A percentile compares a stretch with the other conserved stretches of the same genome.
Evolutionary conservation across 2,797 vertebrate species (phyloP).

Genomic region (Falco novaeseelandiae): DNA sequence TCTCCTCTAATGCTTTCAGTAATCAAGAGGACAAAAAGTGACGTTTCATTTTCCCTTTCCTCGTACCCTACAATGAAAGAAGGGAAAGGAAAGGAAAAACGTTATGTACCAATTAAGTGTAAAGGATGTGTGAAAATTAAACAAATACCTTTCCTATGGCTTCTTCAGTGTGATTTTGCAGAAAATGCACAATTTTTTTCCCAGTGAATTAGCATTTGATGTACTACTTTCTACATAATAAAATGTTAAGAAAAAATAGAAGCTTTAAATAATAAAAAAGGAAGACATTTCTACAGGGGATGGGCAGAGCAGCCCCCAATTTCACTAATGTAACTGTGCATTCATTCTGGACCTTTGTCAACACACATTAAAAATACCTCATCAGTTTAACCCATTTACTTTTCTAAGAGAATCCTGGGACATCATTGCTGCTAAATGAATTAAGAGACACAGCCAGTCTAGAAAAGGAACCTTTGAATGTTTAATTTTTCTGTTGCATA

Average conservation of each 20-base stretch:
- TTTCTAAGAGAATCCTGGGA: background rate
- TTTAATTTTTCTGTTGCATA: constrained; percentile 1
- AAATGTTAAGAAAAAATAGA: constrained; percentile 3
- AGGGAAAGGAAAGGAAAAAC: background rate
- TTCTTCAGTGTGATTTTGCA: background rate
- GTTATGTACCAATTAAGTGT: background rate
- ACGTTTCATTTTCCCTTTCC: background rate
- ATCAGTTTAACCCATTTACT: constrained; percentile 58
- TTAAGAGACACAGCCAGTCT: background rate
- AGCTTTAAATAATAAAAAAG: constrained; percentile 57
- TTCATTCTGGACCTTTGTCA: constrained; percentile 51
- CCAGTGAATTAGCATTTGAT: background rate
- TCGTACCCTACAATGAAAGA: background rate
- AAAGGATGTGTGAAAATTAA: background rate
- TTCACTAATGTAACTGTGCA: constrained; percentile 12
- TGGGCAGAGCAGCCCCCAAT: background rate
- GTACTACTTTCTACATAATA: background rate
- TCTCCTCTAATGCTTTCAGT: background rate
- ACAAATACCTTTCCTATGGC: background rate
- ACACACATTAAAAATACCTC: constrained; percentile 59
- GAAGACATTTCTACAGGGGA: background rate
- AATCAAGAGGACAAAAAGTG: background rate
- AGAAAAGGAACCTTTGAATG: background rate
- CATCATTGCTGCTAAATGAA: background rate
- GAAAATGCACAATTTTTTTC: background rate